Evolutionary conservation across 2,797 vertebrate species (phyloP).

Genomic region (Clangula hyemalis): DNA sequence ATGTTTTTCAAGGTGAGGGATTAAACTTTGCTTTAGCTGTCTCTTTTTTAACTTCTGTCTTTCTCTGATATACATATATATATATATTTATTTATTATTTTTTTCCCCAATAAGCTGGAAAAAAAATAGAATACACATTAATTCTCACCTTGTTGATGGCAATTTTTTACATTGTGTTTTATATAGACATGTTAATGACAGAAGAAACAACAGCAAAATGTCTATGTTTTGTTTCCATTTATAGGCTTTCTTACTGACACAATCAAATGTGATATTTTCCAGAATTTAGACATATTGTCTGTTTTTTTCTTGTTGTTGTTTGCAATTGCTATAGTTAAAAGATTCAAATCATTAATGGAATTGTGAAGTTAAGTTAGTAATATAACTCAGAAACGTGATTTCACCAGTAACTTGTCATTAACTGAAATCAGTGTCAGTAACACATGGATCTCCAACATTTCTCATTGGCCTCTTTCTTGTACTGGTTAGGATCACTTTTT

Average conservation of each 20-base stretch:
- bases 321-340: neutral
- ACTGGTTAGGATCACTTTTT: neutral
- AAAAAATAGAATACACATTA: neutral
- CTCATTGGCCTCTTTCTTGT: neutral
- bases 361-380: neutral
- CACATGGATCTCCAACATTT: neutral
- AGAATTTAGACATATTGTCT: neutral
- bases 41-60: neutral
- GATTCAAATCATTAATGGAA: neutral
- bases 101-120: neutral
- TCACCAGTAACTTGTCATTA: neutral
- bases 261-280: neutral
- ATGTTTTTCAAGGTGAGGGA: neutral
- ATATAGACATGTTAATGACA: accelerated
- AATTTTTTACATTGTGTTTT: neutral
- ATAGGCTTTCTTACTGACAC: neutral
- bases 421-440: neutral
- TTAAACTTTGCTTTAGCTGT: neutral
- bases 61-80: too few relatives aligned
- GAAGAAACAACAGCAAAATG: neutral
- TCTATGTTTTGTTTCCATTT: neutral
- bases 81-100: too few relatives aligned
- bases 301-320: neutral
- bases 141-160: neutral
- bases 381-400: neutral